phyloP scores from a whole-genome alignment of 2,888 invertebrate genomes.

The Heliconius cydno region DNA sequence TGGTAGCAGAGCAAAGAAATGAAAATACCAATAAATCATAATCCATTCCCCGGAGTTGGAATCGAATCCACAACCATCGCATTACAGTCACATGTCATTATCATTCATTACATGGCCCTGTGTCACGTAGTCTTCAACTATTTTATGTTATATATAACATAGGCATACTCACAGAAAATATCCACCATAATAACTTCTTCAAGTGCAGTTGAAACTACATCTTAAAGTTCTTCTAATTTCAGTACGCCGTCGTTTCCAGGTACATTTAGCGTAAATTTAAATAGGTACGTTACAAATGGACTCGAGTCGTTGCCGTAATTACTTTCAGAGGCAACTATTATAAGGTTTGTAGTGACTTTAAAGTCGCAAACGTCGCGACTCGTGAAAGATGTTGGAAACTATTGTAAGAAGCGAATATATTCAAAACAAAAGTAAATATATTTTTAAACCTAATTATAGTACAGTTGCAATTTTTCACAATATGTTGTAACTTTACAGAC shows the following conservation, averaged over 20 bases:
- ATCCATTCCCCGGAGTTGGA: too few species aligned
- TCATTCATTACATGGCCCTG: too few species aligned
- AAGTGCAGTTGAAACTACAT: neutral
- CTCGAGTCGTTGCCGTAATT: slow-evolving; percentile 23
- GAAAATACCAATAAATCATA: too few species aligned
- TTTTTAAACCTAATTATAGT: too few species aligned
- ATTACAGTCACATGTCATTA: too few species aligned
- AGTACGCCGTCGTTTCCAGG: neutral
- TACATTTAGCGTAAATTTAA: slow-evolving; percentile 19
- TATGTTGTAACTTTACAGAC: neutral
- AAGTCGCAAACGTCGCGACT: neutral
- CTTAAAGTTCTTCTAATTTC: slow-evolving; percentile 13
- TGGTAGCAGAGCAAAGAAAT: too few species aligned
- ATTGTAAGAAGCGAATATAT: neutral
- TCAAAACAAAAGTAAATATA: too few species aligned
- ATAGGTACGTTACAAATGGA: slow-evolving; percentile 23
- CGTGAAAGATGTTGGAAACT: neutral
- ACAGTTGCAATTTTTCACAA: too few species aligned
- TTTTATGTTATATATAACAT: neutral
- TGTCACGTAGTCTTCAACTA: too few species aligned
- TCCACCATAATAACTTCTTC: slow-evolving; percentile 7
- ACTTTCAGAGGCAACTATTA: slow-evolving; percentile 24
- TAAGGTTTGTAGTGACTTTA: slow-evolving; percentile 18
- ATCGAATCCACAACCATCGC: too few species aligned
- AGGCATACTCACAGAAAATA: neutral